These are phyloP conservation scores for Hydra vulgaris DNA, from an alignment of 30 jellyfish, hydroid and myxozoan genomes.

Conservation along the genomic window DNA sequence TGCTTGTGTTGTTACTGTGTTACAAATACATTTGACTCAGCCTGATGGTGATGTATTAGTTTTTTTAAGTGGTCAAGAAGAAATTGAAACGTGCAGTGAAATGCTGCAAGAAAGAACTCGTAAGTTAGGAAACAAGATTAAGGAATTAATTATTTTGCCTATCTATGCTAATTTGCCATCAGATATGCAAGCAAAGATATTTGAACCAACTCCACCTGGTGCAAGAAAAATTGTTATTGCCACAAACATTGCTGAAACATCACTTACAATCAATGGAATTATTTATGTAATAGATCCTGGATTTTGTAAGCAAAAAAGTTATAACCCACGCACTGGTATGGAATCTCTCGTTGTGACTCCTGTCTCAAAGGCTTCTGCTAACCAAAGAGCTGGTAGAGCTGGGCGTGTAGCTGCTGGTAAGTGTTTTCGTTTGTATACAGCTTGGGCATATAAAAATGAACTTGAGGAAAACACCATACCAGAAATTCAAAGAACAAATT, in stretches of 20 bases:
- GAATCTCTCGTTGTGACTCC: conserved; percentile 98
- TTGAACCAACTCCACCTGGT: conserved; percentile 99
- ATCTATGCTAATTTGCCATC: conserved; percentile 98
- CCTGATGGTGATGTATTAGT: conserved; percentile 97
- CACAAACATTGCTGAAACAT: conserved; percentile 89
- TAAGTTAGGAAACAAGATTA: conserved; percentile 81
- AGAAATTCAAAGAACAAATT: conserved; percentile 97
- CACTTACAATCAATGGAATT: conserved; percentile 77
- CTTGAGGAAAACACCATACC: conserved; percentile 99
- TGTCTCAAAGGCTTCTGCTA: conserved; percentile 96
- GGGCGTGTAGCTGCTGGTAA: conserved; percentile 99
- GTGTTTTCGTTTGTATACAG: conserved; percentile 93
- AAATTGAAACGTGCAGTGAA: conserved; percentile 91
- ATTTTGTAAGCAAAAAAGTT: conserved; percentile 95
- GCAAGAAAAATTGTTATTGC: conserved; percentile 98
- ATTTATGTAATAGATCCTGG: conserved; percentile 92
- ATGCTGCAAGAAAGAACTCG: conserved; percentile 77
- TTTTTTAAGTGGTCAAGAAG: conserved; percentile 98
- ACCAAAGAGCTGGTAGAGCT: conserved; percentile 99
- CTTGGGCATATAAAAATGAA: conserved; percentile 98
- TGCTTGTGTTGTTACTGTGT: conserved; percentile 98
- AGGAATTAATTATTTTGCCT: conserved; percentile 80
- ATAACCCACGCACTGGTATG: conserved; percentile 99
- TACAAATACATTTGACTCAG: conserved; percentile 96
- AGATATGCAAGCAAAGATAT: conserved; percentile 97